phyloP scores from a whole-genome alignment of 2,888 invertebrate genomes.

The Drosophila sordidula region DNA sequence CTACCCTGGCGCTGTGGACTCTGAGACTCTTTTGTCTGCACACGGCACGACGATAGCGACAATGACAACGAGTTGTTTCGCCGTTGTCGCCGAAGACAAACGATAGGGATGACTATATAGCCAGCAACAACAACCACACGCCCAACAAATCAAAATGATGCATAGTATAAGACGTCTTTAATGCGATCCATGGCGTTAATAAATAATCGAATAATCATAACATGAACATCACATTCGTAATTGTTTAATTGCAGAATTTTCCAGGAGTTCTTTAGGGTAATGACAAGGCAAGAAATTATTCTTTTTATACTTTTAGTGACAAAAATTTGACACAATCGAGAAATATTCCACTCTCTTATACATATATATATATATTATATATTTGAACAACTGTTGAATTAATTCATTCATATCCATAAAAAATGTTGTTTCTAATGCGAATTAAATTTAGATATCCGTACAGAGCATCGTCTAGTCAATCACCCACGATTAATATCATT shows the following conservation, averaged over 20 bases:
- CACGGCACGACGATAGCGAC: constrained; percentile 68
- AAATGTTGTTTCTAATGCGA: background rate
- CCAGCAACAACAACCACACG: constrained; percentile 26
- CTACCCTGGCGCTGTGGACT: constrained; percentile 36
- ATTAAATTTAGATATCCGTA: background rate
- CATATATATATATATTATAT: no score
- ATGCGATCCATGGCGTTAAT: constrained; percentile 27
- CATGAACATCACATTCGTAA: background rate
- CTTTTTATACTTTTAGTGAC: background rate
- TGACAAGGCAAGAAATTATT: background rate
- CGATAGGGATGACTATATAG: constrained; percentile 72
- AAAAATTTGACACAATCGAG: no score
- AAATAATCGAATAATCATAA: background rate
- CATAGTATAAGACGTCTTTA: constrained; percentile 14
- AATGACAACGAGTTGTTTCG: constrained; percentile 40
- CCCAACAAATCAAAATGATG: constrained; percentile 49
- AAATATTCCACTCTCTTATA: background rate
- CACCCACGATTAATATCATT: background rate
- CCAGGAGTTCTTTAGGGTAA: constrained; percentile 9
- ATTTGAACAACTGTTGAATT: background rate
- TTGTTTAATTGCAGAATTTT: constrained; percentile 28
- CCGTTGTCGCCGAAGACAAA: constrained; percentile 47
- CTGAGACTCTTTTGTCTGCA: constrained; percentile 64
- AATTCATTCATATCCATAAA: background rate
- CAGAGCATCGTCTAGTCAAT: constrained; percentile 4